Evolutionary conservation across 1,140 invertebrate genomes (phyloP), one percentile per base, ranked within the genome.

Genomic region (Hyles euphorbiae): DNA sequence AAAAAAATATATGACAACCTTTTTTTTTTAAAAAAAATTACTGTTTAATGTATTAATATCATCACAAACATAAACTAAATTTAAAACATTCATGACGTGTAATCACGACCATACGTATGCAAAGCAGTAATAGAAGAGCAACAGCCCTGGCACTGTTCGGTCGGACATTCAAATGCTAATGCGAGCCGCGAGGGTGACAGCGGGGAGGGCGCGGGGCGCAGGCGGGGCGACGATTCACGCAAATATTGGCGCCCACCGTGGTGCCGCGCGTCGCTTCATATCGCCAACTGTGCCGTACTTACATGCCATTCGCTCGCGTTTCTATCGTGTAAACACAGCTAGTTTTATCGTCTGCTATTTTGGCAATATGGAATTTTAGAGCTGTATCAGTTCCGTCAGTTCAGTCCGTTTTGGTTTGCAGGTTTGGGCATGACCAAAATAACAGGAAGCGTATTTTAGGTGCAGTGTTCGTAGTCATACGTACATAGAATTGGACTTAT

Each of bases 141-240:
- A 47, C 54, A 56, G 34, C 54, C 54, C 54, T 56, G 32, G 32
- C 11, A 22, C 7, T 34, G 12, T 6, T n/a, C 10, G 22, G 22
- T 33, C 32, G 9, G 10, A 52, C 52, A 58, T 63, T 63, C 61
- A 58, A 44, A 63, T 63, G 61, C 33, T 58, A 63, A 63, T 55
- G 47, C 11, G 3, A 44, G 43, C 9, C 45, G 43, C 22, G 22
- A 22, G 1, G 22, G 22, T 2, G 22, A 22, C 22, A 22, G 22
- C 22, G 22, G 22, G 22, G 22, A 4, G 50, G 33, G 3, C 43
- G 11, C 5, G 46, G 50, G 9, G 34, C 50, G 34, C 8, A 12
- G 11, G 34, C 9, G 46, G 46, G 46, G n/a, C n/a, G 12, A 48
- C 46, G 12, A 48, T 48, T 40, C 52, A 12, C 34, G 58, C 51